Evolutionary conservation across 2,797 vertebrate species (phyloP).

Genomic region (Garrulus glandarius): DNA sequence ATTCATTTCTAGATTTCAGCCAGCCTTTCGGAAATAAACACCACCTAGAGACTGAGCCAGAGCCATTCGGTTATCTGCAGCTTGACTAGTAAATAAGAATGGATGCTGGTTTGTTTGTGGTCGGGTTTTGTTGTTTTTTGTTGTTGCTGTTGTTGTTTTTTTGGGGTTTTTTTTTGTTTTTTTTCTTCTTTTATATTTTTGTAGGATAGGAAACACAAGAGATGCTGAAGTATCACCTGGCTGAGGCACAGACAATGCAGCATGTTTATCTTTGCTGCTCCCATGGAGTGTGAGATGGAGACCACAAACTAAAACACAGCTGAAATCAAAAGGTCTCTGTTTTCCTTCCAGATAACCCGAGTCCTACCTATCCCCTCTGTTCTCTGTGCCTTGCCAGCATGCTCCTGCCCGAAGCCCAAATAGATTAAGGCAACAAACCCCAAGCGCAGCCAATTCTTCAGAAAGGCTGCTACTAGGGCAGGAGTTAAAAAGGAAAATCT

Average conservation of each 20-base stretch:
- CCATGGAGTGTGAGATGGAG: background rate
- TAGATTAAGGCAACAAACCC: conserved; percentile 69
- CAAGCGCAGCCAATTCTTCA: conserved; percentile 67
- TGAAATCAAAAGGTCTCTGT: conserved; percentile 73
- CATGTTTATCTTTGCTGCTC: conserved; percentile 54
- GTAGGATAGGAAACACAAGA: background rate
- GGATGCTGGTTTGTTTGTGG: background rate
- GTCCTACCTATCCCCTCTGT: conserved; percentile 54
- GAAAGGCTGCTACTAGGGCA: conserved; percentile 66
- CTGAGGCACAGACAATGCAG: background rate
- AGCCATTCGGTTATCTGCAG: background rate
- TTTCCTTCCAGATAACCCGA: conserved; percentile 71
- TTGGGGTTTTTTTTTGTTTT: too few species aligned
- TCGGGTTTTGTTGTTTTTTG: background rate
- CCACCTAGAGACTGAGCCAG: background rate
- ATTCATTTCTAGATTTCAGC: background rate
- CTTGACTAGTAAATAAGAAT: background rate
- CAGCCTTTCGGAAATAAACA: conserved; percentile 11
- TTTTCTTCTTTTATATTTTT: background rate
- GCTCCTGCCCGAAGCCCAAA: conserved; percentile 63
- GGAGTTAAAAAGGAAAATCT: conserved; percentile 71
- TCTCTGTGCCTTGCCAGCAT: conserved; percentile 68
- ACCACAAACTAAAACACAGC: conserved; percentile 46
- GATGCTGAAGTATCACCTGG: conserved; percentile 8
- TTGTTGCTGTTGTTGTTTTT: too few species aligned